Percentiles rank a stretch among this genome's conserved stretches.
Conservation (phyloP, 1,140 invertebrate species). For the Drosophila ohnishii region DNA sequence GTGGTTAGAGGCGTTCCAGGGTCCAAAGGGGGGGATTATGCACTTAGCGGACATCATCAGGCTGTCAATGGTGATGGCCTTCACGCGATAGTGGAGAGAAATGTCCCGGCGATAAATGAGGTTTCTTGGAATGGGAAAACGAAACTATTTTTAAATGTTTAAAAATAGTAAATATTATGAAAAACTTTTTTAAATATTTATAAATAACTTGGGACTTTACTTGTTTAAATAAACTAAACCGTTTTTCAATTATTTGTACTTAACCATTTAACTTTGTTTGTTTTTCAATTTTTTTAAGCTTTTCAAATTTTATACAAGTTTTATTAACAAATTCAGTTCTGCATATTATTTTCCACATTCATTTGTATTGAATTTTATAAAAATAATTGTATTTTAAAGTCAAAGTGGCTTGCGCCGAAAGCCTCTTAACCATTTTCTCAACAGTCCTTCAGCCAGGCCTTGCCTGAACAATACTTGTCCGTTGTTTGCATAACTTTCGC, state of each 20-base stretch:
- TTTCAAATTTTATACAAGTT: neutral
- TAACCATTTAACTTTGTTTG: neutral
- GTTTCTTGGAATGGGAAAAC: neutral
- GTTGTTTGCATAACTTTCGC: slow-evolving; percentile 17
- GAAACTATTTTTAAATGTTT: neutral
- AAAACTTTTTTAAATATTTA: neutral
- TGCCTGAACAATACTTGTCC: slow-evolving; percentile 17
- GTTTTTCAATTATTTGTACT: too few species aligned
- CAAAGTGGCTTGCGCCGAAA: neutral
- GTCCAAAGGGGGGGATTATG: slow-evolving; percentile 6
- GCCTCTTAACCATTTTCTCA: neutral
- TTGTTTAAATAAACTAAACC: neutral
- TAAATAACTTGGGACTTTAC: neutral
- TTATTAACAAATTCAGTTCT: neutral
- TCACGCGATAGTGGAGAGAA: slow-evolving; percentile 11
- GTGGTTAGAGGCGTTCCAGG: slow-evolving; percentile 9
- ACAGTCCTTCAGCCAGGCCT: slow-evolving; percentile 7
- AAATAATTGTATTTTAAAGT: neutral
- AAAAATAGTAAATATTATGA: neutral
- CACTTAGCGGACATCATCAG: slow-evolving; percentile 51
- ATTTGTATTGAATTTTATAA: neutral
- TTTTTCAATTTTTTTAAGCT: neutral
- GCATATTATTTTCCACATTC: neutral
- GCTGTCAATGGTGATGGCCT: slow-evolving; percentile 40
- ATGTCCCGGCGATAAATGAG: neutral